Base-by-base conservation (phyloP, 2,888 invertebrate species). In the Ernsta delagoae region DNA sequence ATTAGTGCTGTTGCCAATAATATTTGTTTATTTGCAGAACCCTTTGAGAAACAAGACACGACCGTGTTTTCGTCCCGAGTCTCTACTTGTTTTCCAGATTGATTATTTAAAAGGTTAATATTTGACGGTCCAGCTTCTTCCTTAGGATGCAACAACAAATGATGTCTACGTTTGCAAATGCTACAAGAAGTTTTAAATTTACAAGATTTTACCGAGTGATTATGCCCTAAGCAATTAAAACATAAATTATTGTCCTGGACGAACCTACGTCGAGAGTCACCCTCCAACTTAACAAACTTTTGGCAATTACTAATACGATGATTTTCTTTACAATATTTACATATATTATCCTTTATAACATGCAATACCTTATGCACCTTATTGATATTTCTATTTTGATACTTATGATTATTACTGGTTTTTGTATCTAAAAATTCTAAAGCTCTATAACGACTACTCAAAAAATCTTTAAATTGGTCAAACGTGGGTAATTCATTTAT, bases 111-210 rank as follows among this genome's bases (percentile, higher is more conserved):
- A 43, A 4, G 9, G 9, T 43, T 43, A 43, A 9, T 43, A 43
- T 43, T 43, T 43, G 43, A 43, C 43, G 43, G 43, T 45, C 45
- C 45, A 3, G 45, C 1, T n/a, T 45, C n/a, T 9, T 9, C 45
- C 4, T 45, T 45, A 9, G 45, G 45, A 45, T 45, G 45, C 45
- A 45, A 45, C 5, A 45, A 45, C 8, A 9, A 45, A 5, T 45
- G 45, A 45, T 45, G 45, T 45, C 8, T n/a, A n/a, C 45, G 45
- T n/a, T 45, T 45, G n/a, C 45, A 45, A n/a, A 45, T 45, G 45
- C 45, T 8, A 45, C 45, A 45, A 45, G 45, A 45, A 45, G 45
- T 9, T 45, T 5, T 45, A 45, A 45, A 11, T 48, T 48, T 48
- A 48, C 48, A 48, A n/a, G 5, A 48, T 6, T 48, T 48, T 6